A percentile compares a stretch with the other conserved stretches of the same genome.
Evolutionary conservation across 2,888 invertebrate genomes (phyloP).

Genomic region (Epirrhoe alternata): DNA sequence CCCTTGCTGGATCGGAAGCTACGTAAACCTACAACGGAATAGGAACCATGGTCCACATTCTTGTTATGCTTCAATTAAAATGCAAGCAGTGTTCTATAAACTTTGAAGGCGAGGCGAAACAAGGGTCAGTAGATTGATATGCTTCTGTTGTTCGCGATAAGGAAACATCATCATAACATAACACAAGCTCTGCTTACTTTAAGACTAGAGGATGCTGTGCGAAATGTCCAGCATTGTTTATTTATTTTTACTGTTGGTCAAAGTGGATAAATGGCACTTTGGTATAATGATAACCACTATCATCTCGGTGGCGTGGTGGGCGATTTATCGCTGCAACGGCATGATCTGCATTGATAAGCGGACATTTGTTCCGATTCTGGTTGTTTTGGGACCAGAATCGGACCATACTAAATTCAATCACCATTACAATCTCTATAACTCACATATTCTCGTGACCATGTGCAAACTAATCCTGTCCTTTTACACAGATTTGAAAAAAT

Average conservation of each 20-base stretch:
- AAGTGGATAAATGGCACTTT: constrained; percentile 1
- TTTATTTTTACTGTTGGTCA: constrained; percentile 10
- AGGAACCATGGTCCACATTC: constrained; percentile 29
- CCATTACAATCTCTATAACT: no score
- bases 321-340: no score
- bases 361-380: no score
- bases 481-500: background rate
- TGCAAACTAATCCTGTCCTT: background rate
- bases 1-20: constrained; percentile 26
- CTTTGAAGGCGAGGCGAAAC: constrained; percentile 23
- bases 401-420: no score
- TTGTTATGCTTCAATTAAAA: constrained; percentile 23
- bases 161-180: constrained; percentile 21
- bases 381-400: no score
- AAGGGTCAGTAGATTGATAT: constrained; percentile 29
- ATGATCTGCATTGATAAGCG: no score
- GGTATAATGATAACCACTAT: background rate
- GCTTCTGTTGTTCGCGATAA: constrained; percentile 20
- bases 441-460: background rate
- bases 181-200: no score
- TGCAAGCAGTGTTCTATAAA: constrained; percentile 20
- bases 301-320: no score
- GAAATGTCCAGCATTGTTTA: no score
- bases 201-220: no score
- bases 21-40: constrained; percentile 12